Evolutionary conservation across 2,113 vertebrate species (phyloP).

Genomic region (Empidonax traillii): DNA sequence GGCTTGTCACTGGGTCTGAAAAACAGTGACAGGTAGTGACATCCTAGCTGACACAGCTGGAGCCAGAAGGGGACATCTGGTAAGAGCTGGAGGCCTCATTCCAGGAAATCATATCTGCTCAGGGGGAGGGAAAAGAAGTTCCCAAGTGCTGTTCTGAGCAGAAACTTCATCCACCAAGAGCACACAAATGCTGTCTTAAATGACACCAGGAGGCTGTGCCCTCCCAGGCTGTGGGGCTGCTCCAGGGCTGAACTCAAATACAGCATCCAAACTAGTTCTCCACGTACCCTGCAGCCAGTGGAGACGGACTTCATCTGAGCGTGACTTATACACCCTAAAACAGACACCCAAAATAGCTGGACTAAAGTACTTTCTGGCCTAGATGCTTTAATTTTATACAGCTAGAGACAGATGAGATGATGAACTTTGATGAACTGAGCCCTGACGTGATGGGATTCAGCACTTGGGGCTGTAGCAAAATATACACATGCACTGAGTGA

Average conservation of each 20-base stretch:
- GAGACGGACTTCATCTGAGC: not conserved
- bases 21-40: not conserved
- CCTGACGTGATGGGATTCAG: not conserved
- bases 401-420: not conserved
- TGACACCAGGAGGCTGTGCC: not conserved
- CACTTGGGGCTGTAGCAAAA: not conserved
- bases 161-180: not conserved
- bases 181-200: not conserved
- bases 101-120: not conserved
- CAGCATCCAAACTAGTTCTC: not conserved
- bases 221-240: not conserved
- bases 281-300: not conserved
- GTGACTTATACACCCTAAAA: not conserved
- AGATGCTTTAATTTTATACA: not conserved
- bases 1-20: fast-evolving
- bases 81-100: not conserved
- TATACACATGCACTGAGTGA: not conserved
- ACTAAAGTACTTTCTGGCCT: not conserved
- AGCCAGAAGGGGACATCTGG: not conserved
- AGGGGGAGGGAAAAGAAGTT: not conserved
- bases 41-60: not conserved
- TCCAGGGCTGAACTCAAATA: not conserved
- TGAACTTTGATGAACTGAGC: not conserved
- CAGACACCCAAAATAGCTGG: not conserved
- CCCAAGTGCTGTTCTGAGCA: not conserved